These are phyloP conservation scores for Lagodon rhomboides DNA, from an alignment of 2,797 vertebrate species.

Conservation along the genomic window DNA sequence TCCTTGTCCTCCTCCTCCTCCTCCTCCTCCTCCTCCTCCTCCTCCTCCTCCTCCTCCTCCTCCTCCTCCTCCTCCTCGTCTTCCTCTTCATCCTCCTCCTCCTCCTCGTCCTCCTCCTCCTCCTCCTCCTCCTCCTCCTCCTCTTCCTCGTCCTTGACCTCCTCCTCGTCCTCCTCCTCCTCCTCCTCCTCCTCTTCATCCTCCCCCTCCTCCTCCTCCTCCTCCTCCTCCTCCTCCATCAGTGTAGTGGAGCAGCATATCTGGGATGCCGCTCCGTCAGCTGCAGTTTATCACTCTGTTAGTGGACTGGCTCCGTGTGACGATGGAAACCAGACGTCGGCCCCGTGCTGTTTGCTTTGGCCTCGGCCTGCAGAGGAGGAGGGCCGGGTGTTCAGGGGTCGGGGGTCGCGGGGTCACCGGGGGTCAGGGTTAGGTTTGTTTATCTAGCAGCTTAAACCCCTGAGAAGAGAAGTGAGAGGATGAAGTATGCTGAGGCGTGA, in stretches of 20 bases:
- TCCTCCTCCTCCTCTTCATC: too few species aligned
- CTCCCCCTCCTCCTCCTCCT: too few species aligned
- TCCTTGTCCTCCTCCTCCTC: background rate
- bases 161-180: too few species aligned
- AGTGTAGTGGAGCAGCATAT: constrained; percentile 16
- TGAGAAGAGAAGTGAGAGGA: constrained; percentile 33
- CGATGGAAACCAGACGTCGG: constrained; percentile 53
- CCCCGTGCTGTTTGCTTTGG: constrained; percentile 50
- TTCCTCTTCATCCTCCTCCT: too few species aligned
- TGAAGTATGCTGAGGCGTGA: constrained; percentile 6
- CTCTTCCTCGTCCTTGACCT: too few species aligned
- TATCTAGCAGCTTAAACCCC: constrained; percentile 37
- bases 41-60: background rate
- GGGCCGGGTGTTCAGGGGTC: background rate
- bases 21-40: background rate
- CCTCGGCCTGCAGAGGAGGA: constrained; percentile 9
- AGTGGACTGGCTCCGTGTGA: background rate
- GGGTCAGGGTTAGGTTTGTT: constrained; percentile 48
- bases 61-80: background rate
- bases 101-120: background rate
- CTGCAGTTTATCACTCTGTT: constrained; percentile 61
- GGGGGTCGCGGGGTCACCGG: constrained; percentile 8
- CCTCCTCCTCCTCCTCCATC: too few species aligned
- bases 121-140: background rate
- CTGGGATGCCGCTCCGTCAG: constrained; percentile 50